A percentile compares a stretch with the other conserved stretches of the same genome.
Conservation (phyloP, 2,888 invertebrate genomes). For the Drosophila greeni region DNA sequence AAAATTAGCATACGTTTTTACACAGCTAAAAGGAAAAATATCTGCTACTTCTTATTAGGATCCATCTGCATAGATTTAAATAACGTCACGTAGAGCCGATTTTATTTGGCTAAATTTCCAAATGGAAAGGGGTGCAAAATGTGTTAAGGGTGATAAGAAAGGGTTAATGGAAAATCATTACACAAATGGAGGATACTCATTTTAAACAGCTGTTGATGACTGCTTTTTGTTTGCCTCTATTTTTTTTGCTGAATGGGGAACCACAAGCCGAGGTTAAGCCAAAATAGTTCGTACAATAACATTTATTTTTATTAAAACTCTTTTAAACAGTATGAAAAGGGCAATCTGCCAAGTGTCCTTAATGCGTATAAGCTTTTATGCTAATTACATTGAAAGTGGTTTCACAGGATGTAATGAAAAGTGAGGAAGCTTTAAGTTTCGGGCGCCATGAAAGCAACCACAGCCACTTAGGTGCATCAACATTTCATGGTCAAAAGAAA, state of each 20-base stretch:
- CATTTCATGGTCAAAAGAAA: neutral
- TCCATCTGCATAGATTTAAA: neutral
- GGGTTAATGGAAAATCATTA: neutral
- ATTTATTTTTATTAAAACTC: neutral
- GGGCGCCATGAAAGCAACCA: neutral
- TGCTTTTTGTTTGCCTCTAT: neutral
- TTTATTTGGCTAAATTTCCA: neutral
- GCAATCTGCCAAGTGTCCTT: conserved; percentile 2
- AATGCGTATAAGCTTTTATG: conserved; percentile 4
- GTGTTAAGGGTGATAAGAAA: neutral
- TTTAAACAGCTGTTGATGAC: conserved; percentile 1
- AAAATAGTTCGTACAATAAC: conserved; percentile 1
- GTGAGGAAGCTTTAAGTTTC: neutral
- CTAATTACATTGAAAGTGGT: conserved; percentile 11
- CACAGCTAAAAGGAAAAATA: neutral
- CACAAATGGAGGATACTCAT: neutral
- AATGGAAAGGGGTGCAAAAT: no score
- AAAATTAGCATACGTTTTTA: no score
- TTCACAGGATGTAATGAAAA: neutral
- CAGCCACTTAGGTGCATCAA: neutral
- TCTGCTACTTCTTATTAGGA: neutral
- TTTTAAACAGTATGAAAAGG: neutral
- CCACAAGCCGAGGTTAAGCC: neutral
- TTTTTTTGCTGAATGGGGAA: neutral
- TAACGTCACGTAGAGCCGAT: neutral